Evolutionary conservation across 1,140 invertebrate species (phyloP).

Genomic region (Achroia grisella): DNA sequence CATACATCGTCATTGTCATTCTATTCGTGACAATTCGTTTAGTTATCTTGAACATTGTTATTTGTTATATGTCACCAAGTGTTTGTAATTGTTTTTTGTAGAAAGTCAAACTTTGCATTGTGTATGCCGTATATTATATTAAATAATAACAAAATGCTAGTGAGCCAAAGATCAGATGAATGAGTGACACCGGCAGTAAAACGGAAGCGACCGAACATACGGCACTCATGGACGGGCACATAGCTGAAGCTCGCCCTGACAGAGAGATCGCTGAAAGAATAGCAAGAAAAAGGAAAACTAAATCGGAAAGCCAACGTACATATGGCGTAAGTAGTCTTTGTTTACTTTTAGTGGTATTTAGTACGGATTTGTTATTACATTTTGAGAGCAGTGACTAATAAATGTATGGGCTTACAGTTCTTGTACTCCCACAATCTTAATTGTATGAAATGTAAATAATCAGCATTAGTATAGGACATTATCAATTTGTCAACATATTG

Average conservation of each 20-base stretch:
- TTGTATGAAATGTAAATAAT: not conserved
- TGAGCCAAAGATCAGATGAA: constrained; percentile 43
- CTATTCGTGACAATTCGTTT: no score
- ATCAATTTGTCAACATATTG: no score
- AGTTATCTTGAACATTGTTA: no score
- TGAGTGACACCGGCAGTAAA: constrained; percentile 59
- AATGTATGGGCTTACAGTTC: not conserved
- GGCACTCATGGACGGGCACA: constrained; percentile 86
- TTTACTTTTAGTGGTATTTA: no score
- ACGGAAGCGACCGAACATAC: constrained; percentile 79
- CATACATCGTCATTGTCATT: no score
- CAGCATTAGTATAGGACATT: no score
- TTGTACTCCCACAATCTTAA: constrained; percentile 10
- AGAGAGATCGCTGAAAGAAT: constrained; percentile 65
- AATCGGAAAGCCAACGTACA: constrained; percentile 46
- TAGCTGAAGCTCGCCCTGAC: constrained; percentile 72
- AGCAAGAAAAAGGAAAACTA: constrained; percentile 58
- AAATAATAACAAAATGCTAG: constrained; percentile 31
- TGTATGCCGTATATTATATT: no score
- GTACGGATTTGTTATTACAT: no score
- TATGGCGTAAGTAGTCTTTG: constrained; percentile 65
- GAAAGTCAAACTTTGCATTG: no score
- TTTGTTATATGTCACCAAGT: no score
- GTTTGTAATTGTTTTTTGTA: no score
- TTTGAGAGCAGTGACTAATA: not conserved